Evolutionary conservation across 23 tunicate genomes (phyloP).

Genomic region (Styela plicata): DNA sequence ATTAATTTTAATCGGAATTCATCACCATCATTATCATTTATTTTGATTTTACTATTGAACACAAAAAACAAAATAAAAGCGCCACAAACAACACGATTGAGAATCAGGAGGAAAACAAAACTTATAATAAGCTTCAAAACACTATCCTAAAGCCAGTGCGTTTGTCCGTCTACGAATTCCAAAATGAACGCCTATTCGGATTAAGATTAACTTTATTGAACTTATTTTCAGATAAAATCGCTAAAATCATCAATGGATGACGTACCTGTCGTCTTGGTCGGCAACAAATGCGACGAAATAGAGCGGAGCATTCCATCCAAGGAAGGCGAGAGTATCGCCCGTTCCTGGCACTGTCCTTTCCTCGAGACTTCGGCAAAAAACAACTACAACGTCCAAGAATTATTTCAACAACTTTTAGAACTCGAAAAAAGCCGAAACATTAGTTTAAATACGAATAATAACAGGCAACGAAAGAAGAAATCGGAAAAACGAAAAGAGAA

Average conservation of each 20-base stretch:
- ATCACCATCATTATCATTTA: too few relatives aligned
- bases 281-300: conserved; percentile 62
- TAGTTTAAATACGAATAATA: conserved; percentile 16
- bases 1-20: too few relatives aligned
- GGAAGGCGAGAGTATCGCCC: conserved; percentile 43
- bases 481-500: conserved; percentile 9
- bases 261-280: conserved; percentile 45
- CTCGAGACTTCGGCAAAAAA: conserved; percentile 64
- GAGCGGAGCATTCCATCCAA: conserved; percentile 29
- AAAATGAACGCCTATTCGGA: background rate
- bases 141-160: too few relatives aligned
- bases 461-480: background rate
- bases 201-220: background rate
- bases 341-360: conserved; percentile 51
- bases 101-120: too few relatives aligned
- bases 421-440: conserved; percentile 36
- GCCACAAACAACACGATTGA: too few relatives aligned
- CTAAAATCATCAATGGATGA: conserved; percentile 22
- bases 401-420: conserved; percentile 52
- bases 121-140: too few relatives aligned
- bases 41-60: too few relatives aligned
- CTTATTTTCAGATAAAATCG: conserved; percentile 23
- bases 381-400: conserved; percentile 43
- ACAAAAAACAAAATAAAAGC: too few relatives aligned
- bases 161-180: too few relatives aligned